Evolutionary conservation across 2,797 vertebrate species (phyloP).

Genomic region (Rhynchotus rufescens): DNA sequence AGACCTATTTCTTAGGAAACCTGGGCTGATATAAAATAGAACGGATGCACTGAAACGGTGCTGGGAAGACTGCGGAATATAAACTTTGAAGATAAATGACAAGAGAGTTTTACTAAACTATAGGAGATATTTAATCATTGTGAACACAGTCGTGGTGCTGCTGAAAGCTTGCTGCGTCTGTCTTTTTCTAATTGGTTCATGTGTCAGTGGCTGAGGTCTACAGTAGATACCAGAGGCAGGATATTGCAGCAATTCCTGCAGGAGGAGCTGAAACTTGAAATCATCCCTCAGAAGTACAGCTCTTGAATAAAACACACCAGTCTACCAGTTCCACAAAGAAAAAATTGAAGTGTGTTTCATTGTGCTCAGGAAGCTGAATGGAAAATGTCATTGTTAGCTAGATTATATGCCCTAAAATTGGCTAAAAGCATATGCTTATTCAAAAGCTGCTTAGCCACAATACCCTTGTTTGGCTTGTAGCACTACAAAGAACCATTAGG

Average conservation of each 20-base stretch:
- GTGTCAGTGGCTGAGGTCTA: neutral
- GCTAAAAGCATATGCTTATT: constrained; percentile 38
- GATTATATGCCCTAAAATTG: constrained; percentile 20
- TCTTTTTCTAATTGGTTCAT: neutral
- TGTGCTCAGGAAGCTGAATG: constrained; percentile 15
- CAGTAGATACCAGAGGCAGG: neutral
- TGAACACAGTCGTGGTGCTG: neutral
- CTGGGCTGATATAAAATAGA: neutral
- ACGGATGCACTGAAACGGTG: neutral
- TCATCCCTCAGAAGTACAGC: neutral
- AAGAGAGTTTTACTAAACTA: neutral
- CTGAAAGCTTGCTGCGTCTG: neutral
- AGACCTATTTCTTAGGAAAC: neutral
- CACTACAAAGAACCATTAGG: constrained; percentile 53
- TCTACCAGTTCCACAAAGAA: neutral
- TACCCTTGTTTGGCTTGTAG: constrained; percentile 38
- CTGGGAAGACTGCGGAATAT: neutral
- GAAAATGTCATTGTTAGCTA: constrained; percentile 27
- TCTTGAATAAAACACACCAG: neutral
- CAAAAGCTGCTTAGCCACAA: constrained; percentile 46
- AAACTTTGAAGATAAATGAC: neutral
- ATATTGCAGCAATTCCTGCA: neutral
- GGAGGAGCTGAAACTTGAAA: constrained; percentile 8
- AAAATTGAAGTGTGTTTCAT: neutral
- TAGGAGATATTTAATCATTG: neutral